phyloP scores from a whole-genome alignment of 2,888 invertebrate genomes.

The Tenthredo scrophulariae region DNA sequence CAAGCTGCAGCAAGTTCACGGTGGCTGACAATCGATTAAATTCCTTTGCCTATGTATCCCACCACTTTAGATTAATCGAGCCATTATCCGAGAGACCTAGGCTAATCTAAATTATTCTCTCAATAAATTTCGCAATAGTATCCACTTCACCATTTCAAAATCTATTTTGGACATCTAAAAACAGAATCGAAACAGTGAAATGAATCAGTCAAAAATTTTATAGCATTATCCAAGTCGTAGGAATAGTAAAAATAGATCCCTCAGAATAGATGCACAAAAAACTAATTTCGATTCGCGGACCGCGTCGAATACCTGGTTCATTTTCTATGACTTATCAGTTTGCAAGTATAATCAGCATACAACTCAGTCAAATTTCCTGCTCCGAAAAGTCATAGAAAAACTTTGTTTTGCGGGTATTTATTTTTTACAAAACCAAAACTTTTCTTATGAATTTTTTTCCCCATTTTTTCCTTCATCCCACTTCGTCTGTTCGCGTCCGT shows the following conservation, averaged over 20 bases:
- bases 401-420: too few relatives aligned
- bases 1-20: constrained; percentile 11
- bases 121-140: constrained; percentile 26
- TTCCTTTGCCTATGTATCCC: constrained; percentile 2
- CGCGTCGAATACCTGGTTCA: neutral
- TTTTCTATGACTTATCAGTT: neutral
- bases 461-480: neutral
- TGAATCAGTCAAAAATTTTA: neutral
- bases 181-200: neutral
- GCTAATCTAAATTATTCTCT: constrained; percentile 28
- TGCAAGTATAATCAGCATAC: neutral
- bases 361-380: neutral
- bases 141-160: neutral
- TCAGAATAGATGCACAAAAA: neutral
- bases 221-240: neutral
- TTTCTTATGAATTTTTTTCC: too few relatives aligned
- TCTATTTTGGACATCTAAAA: neutral
- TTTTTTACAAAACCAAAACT: too few relatives aligned
- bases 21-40: constrained; percentile 22
- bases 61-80: constrained; percentile 3
- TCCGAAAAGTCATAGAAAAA: neutral
- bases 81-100: constrained; percentile 8
- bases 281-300: neutral
- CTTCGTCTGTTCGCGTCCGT: neutral
- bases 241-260: neutral